Evolutionary conservation across 2,113 vertebrate species (phyloP).

Genomic region (Pelecanoides urinatrix): DNA sequence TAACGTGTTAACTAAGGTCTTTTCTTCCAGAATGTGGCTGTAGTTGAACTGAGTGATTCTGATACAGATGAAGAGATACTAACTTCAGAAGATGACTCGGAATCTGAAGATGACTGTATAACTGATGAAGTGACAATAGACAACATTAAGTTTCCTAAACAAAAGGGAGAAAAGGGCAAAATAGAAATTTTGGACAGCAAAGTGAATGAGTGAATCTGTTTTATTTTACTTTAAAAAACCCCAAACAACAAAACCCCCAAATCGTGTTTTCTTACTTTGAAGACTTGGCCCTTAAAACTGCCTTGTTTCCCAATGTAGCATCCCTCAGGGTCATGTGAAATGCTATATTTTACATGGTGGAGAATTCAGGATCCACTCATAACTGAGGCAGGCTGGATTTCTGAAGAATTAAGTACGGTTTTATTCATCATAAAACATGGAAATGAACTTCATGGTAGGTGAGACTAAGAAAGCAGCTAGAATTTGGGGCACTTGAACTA

Average conservation of each 20-base stretch:
- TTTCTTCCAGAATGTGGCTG: conserved; percentile 81
- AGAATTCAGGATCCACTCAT: background rate
- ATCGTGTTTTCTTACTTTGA: background rate
- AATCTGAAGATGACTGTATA: conserved; percentile 65
- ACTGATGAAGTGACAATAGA: conserved; percentile 74
- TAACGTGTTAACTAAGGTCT: background rate
- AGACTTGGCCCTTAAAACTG: background rate
- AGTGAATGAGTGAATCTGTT: conserved; percentile 16
- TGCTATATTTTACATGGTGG: background rate
- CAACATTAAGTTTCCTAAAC: conserved; percentile 82
- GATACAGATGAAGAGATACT: conserved; percentile 69
- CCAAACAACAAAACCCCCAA: background rate
- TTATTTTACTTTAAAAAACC: background rate
- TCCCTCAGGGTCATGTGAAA: background rate
- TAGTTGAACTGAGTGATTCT: conserved; percentile 83
- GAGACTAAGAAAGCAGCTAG: background rate
- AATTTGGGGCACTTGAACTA: background rate
- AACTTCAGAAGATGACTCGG: conserved; percentile 61
- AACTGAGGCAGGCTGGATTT: background rate
- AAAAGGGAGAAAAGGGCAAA: conserved; percentile 72
- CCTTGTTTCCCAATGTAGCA: background rate
- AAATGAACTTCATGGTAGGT: background rate
- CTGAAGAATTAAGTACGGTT: background rate
- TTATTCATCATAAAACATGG: background rate
- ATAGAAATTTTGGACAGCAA: conserved; percentile 82